Conservation (phyloP, 2,888 invertebrate genomes). For the Malachius bipustulatus region DNA sequence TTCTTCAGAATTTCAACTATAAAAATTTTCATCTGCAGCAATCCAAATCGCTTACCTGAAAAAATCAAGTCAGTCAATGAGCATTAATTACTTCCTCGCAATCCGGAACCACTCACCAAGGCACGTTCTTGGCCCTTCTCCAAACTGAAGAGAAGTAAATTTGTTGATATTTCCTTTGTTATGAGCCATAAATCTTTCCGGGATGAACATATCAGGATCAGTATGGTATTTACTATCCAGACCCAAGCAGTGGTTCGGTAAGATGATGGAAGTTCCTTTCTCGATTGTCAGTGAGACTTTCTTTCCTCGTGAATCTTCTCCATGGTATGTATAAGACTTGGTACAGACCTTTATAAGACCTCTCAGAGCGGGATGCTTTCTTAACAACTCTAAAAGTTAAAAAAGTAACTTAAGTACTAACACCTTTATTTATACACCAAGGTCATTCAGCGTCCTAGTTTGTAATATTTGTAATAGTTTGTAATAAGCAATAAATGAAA, state of each 20-base stretch:
- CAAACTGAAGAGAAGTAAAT: constrained; percentile 26
- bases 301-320: constrained; percentile 15
- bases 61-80: constrained; percentile 11
- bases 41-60: constrained; percentile 23
- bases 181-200: constrained; percentile 32
- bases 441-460: no score
- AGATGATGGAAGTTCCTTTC: constrained; percentile 26
- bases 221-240: constrained; percentile 32
- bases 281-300: constrained; percentile 21
- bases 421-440: constrained; percentile 2
- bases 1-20: constrained; percentile 28
- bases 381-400: constrained; percentile 16
- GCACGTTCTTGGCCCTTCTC: constrained; percentile 29
- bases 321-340: constrained; percentile 19
- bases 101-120: constrained; percentile 28
- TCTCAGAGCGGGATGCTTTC: constrained; percentile 18
- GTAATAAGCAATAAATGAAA: no score
- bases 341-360: constrained; percentile 22
- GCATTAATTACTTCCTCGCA: not conserved
- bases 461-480: no score
- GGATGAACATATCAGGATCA: constrained; percentile 33
- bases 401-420: constrained; percentile 8
- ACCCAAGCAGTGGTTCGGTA: constrained; percentile 31
- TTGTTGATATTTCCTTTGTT: constrained; percentile 23
- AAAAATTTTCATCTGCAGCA: constrained; percentile 32